These are phyloP conservation scores for Salvator merianae DNA, from an alignment of 2,113 vertebrate genomes.

Conservation along the genomic window DNA sequence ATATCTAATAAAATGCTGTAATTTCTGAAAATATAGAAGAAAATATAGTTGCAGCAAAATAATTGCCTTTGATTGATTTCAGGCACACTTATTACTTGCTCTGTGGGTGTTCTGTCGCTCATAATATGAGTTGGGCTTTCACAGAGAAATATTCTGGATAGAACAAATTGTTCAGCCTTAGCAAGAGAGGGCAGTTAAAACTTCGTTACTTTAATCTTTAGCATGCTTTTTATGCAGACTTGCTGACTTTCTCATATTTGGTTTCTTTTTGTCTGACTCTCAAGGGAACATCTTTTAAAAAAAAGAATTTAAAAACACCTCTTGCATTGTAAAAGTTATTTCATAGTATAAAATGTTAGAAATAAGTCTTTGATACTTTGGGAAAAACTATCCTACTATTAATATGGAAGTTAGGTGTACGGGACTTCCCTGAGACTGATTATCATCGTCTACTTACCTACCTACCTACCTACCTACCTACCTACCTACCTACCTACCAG, in stretches of 20 bases:
- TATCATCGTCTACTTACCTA: no score
- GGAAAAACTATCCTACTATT: background rate
- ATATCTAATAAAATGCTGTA: conserved; percentile 55
- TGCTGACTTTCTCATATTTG: conserved; percentile 34
- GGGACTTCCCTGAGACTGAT: no score
- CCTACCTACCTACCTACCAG: no score
- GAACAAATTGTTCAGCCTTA: conserved; percentile 51
- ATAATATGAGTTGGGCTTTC: conserved; percentile 46
- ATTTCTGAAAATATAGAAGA: conserved; percentile 42
- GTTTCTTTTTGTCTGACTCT: conserved; percentile 5
- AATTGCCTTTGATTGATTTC: conserved; percentile 64
- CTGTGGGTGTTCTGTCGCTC: conserved; percentile 53
- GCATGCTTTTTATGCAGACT: conserved; percentile 19
- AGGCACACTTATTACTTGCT: conserved; percentile 53
- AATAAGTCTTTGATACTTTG: conserved; percentile 8
- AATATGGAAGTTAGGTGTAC: background rate
- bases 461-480: no score
- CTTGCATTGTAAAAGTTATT: conserved; percentile 13
- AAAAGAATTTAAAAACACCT: background rate
- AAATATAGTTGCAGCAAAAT: conserved; percentile 51
- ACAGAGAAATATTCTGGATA: conserved; percentile 51
- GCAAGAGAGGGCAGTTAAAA: conserved; percentile 47
- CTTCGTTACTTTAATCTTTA: conserved; percentile 41
- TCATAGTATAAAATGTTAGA: background rate
- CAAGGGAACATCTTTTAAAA: background rate